Evolutionary conservation across 2,797 vertebrate species (phyloP), one percentile per base, ranked within the genome.

Genomic region (Anableps anableps): DNA sequence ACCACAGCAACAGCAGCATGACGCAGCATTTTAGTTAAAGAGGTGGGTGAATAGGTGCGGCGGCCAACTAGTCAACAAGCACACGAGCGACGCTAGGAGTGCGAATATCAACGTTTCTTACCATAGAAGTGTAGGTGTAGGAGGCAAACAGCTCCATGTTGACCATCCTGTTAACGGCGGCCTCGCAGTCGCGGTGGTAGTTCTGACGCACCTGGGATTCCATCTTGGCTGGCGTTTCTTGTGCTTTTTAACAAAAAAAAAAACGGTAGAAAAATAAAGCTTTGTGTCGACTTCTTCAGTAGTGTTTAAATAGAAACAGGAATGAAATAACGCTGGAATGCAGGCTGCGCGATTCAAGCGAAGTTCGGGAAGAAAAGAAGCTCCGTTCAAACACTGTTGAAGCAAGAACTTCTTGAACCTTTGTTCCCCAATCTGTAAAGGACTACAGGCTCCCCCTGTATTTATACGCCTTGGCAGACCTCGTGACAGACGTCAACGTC

Each of bases 131-230:
- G 88, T 97, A 97, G 68, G 94, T 95, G 89, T 97, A 97, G 0
- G 95, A 96, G 5, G 95, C 94, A 10, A 89, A 95, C 41, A 96
- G 78, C 95, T 95, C 96, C 96, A 97, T 91, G 93, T 97, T 97
- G 26, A 96, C 76, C 96, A 97, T 96, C 31, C 93, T 92, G 94
- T 97, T 97, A 85, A 97, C 68, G 80, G 96, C 96, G 77, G 95
- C 96, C 80, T 97, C 96, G 79, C 96, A 96, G 80, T 97, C 96
- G 31, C 92, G 92, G 89, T 96, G 93, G 93, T 95, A 97, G 90
- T 97, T 97, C 94, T 97, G 97, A 80, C 97, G 96, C 75, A 97
- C 89, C 86, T 97, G 96, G 75, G 96, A 97, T 3, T 96, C 95
- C 97, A 97, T 97, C 79, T 93, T 86, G 11, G 89, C 91, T 88